Percentiles rank a stretch among this genome's conserved stretches.
Conservation (phyloP, 2,113 vertebrate species). For the Pedetes capensis region DNA sequence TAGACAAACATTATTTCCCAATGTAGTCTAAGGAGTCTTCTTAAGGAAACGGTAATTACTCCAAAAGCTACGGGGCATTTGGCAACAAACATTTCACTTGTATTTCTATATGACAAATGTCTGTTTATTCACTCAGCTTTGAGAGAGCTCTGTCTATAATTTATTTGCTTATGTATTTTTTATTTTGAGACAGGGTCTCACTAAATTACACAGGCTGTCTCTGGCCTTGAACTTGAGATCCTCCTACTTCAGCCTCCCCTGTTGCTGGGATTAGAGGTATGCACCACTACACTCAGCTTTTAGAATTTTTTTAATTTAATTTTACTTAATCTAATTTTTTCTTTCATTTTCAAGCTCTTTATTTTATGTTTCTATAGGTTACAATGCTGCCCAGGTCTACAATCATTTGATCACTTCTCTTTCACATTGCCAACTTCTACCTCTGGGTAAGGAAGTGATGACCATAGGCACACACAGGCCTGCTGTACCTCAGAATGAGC, state of each 20-base stretch:
- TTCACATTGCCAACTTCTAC: neutral
- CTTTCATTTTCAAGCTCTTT: no score
- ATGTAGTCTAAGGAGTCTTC: slow-evolving; percentile 8
- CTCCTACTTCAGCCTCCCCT: no score
- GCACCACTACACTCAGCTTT: no score
- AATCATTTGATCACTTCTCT: neutral
- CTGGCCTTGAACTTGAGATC: no score
- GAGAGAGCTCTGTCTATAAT: neutral
- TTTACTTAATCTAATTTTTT: no score
- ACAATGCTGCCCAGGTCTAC: neutral
- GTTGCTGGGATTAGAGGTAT: no score
- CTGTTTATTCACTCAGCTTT: neutral
- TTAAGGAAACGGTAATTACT: slow-evolving; percentile 50
- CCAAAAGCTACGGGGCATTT: neutral
- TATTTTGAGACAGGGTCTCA: no score
- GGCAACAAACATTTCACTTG: neutral
- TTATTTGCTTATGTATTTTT: no score
- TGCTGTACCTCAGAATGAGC: neutral
- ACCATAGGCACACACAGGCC: neutral
- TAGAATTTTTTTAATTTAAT: no score
- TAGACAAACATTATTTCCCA: neutral
- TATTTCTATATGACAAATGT: slow-evolving; percentile 31
- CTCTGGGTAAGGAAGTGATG: neutral
- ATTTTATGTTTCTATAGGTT: no score
- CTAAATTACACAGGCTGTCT: no score